These are phyloP conservation scores for Holothuria leucospilota DNA, from an alignment of 53 echinoderm and acorn worm species.

Conservation along the genomic window DNA sequence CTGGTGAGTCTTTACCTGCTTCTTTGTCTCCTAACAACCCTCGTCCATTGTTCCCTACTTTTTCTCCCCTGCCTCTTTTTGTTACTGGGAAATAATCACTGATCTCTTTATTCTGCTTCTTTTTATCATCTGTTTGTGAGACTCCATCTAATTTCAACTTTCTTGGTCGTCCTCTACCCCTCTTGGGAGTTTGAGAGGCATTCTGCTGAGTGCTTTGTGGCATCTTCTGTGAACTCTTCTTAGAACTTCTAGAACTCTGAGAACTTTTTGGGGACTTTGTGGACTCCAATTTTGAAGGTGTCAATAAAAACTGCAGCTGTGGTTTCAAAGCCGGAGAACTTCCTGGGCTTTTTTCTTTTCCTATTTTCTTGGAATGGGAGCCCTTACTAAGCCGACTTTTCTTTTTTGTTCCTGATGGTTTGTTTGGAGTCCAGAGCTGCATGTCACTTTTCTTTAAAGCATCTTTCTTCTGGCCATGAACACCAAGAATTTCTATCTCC, in stretches of 20 bases:
- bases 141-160: slow-evolving; percentile 26
- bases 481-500: too few relatives aligned
- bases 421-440: not conserved
- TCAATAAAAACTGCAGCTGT: not conserved
- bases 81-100: not conserved
- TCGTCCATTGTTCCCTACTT: too few relatives aligned
- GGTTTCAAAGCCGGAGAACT: not conserved
- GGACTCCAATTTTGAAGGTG: not conserved
- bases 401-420: not conserved
- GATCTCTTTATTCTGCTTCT: slow-evolving; percentile 15
- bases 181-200: not conserved
- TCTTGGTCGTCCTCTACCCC: slow-evolving; percentile 19
- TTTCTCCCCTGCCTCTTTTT: too few relatives aligned
- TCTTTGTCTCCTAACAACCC: not conserved
- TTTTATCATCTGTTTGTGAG: not conserved
- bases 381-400: not conserved
- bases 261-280: not conserved
- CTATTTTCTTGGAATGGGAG: not conserved
- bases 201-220: not conserved
- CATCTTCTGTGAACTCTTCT: not conserved
- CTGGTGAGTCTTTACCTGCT: not conserved
- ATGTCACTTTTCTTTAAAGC: too few relatives aligned
- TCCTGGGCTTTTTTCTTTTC: not conserved
- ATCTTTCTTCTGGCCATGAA: too few relatives aligned
- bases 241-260: too few relatives aligned